A percentile compares a stretch with the other conserved stretches of the same genome.
phyloP scores from a whole-genome alignment of 2,797 vertebrate genomes.

The Scleropages formosus region DNA sequence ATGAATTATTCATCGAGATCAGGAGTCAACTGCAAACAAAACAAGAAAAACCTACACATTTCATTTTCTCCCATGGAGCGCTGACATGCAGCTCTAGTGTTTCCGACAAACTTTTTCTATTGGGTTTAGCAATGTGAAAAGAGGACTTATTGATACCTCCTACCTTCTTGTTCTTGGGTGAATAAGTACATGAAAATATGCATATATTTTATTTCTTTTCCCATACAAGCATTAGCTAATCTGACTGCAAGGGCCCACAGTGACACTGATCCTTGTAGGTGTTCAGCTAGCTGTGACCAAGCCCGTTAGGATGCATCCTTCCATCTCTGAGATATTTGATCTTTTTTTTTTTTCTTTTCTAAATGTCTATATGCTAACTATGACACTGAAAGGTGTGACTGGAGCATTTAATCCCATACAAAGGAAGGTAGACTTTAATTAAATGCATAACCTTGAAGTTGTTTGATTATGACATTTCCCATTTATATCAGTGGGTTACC shows the following conservation, averaged over 20 bases:
- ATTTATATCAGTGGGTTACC: too few species aligned
- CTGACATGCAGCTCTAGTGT: not conserved
- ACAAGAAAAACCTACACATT: conserved; percentile 25
- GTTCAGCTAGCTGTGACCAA: not conserved
- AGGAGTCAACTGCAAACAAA: conserved; percentile 16
- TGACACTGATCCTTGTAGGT: not conserved
- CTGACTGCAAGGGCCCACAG: not conserved
- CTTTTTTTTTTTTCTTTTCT: too few species aligned
- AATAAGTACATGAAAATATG: conserved; percentile 1
- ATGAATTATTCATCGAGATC: conserved; percentile 31
- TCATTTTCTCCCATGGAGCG: conserved; percentile 17
- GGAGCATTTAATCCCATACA: not conserved
- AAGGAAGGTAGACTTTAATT: too few species aligned
- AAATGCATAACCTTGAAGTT: too few species aligned
- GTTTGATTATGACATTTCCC: too few species aligned
- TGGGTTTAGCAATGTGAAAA: conserved; percentile 4
- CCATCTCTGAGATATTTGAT: not conserved
- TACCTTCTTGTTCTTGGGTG: conserved; percentile 12
- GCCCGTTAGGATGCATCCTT: not conserved
- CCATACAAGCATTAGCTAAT: not conserved
- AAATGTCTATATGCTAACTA: too few species aligned
- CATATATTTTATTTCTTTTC: not conserved
- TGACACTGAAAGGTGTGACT: not conserved
- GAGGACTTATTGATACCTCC: not conserved
- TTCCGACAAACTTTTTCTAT: conserved; percentile 15